Percentiles rank a stretch among this genome's conserved stretches.
Conservation (phyloP, 2,113 vertebrate genomes). For the Furnarius figulus region DNA sequence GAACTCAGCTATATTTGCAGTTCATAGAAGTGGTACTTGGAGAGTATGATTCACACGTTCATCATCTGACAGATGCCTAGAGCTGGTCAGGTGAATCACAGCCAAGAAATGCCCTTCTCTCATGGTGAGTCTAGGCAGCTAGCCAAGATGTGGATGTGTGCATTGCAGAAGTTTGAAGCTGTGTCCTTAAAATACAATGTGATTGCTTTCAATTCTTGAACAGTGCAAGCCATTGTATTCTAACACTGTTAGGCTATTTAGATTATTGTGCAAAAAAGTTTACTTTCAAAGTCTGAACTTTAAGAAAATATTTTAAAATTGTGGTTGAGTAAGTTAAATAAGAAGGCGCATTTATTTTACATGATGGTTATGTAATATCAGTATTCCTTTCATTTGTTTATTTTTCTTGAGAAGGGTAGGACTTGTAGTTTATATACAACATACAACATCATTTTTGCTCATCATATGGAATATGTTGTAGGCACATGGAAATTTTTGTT, state of each 20-base stretch:
- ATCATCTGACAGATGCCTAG: background rate
- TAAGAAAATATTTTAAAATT: background rate
- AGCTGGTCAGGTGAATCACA: conserved; percentile 42
- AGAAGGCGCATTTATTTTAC: background rate
- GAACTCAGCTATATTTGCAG: background rate
- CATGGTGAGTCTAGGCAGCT: background rate
- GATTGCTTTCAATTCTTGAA: background rate
- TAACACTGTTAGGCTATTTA: background rate
- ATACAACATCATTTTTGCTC: background rate
- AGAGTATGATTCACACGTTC: background rate
- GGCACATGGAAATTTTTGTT: background rate
- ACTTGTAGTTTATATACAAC: background rate
- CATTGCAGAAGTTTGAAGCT: background rate
- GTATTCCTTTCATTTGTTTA: background rate
- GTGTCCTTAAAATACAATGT: conserved; percentile 25
- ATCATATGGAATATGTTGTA: background rate
- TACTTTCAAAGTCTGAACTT: background rate
- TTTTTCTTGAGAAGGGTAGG: background rate
- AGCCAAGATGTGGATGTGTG: background rate
- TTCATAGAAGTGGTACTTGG: background rate
- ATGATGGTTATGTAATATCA: background rate
- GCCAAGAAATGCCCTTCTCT: conserved; percentile 2
- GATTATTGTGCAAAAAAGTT: background rate
- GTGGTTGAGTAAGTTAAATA: background rate
- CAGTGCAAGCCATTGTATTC: background rate